Evolutionary conservation across 2,888 invertebrate genomes (phyloP).

Genomic region (Tipula confusa): DNA sequence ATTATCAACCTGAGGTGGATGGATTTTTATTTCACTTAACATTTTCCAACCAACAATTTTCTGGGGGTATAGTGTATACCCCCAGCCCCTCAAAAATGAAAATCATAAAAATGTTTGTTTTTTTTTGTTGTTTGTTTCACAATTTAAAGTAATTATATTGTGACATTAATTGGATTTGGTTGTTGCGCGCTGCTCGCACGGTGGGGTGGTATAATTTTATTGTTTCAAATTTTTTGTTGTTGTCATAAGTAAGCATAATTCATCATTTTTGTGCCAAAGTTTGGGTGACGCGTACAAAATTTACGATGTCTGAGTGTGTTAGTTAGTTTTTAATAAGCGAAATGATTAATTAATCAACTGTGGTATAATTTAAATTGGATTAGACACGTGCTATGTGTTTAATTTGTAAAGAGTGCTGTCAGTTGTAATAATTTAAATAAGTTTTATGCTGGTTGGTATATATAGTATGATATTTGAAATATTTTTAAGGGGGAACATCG

Average conservation of each 20-base stretch:
- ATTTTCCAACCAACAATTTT: not conserved
- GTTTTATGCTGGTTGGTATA: too few relatives aligned
- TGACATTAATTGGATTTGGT: constrained; percentile 20
- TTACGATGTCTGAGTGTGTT: not conserved
- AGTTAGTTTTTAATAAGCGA: not conserved
- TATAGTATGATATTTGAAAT: too few relatives aligned
- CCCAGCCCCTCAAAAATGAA: not conserved
- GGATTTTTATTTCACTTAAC: constrained; percentile 1
- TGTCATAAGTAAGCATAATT: not conserved
- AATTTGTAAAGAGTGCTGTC: not conserved
- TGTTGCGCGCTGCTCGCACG: not conserved
- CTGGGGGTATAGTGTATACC: too few relatives aligned
- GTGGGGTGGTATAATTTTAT: not conserved
- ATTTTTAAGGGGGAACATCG: too few relatives aligned
- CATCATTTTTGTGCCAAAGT: not conserved
- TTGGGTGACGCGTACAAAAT: not conserved
- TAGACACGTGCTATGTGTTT: not conserved
- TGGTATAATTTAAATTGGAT: not conserved
- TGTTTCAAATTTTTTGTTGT: not conserved
- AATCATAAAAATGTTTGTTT: not conserved
- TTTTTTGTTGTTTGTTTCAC: not conserved
- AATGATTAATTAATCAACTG: not conserved
- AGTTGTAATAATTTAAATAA: not conserved
- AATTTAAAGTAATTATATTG: not conserved
- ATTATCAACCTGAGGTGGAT: not conserved